Base-by-base conservation (phyloP, 2,797 vertebrate species). In the Siniperca obscura region DNA sequence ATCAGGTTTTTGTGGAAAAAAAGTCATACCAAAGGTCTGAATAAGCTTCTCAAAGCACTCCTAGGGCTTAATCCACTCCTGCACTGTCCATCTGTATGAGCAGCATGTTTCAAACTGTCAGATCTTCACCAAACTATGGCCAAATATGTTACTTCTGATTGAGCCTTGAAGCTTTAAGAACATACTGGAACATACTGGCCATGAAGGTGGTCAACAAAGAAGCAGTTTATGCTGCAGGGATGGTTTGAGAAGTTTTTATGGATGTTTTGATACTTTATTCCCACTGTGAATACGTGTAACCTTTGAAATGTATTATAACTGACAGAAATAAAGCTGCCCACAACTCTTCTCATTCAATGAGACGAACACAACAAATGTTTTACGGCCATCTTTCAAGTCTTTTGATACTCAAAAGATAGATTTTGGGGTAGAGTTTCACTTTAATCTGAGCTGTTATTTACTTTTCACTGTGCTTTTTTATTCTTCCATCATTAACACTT, bases 401-500 rank as follows among this genome's bases (percentile, higher is more conserved):
- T 82, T 70, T 77, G 60, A 71, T 53, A 60, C 44, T 67, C 11
- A 68, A 44, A 36, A 21, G 30, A 9, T 6, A 44, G 27, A 61
- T 71, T 50, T 57, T 25, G 11, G n/a, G 5, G 7, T 22, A 3
- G 6, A 62, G 25, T 64, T 78, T 62, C 9, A 56, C 53, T 59
- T 79, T 34, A 36, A 56, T 69, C 10, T 48, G 1, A 25, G 38
- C 27, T 44, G 17, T 61, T 44, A 53, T 78, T 84, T 70, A 52
- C 21, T 74, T 52, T 72, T 7, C 19, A 38, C 30, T 9, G 48
- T 57, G 30, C 2, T 55, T 67, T 80, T n/a, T 48, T 12, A 44
- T 52, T 71, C 8, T 69, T 82, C 60, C 21, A 72, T 61, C 46
- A 53, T 84, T 67, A 68, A 70, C 38, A 68, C 55, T 34, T 48